Evolutionary conservation across 2,888 invertebrate genomes (phyloP), one percentile per base, ranked within the genome.

Genomic region (Tyria jacobaeae): DNA sequence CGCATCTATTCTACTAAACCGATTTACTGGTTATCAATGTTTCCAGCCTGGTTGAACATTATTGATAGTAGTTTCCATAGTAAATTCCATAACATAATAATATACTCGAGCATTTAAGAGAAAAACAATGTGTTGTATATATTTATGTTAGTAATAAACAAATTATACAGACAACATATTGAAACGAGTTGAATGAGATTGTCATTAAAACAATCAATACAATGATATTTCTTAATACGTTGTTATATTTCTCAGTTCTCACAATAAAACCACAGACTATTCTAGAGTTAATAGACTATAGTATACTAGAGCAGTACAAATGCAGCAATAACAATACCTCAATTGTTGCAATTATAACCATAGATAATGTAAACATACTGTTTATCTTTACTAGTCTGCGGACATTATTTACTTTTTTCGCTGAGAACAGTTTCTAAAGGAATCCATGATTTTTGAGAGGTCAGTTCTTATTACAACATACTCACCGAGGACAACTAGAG

Each of bases 271-370:
- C 21, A 44, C 21, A 44, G 21, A 44, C 17, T 21, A 31, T 31
- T 21, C 44, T 49, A 49, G 27, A 15, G 27, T 49, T 27, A 49
- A 49, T 27, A 49, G 27, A 2, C 27, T 49, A 49, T 49, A 49
- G 49, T 49, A 49, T 25, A 25, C 27, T 49, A 49, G 25, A 27
- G 49, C 44, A 21, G 10, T 34, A 31, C 51, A 51, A 51, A 51
- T 21, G 34, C 21, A 14, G 14, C 21, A 52, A 17, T 34, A 52
- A 52, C 52, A 52, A 52, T 52, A 52, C 49, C 35, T 44, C 44
- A 35, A 35, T 52, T 52, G 52, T 52, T 52, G 24, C 24, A 15
- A 27, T n/a, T n/a, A 44, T 4, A 44, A 12, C 12, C 44, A 44
- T 44, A 44, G 21, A 44, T 12, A 44, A 44, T 44, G 12, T 44